Conservation (phyloP, 1,140 invertebrate species). For the Elymnias hypermnestra region DNA sequence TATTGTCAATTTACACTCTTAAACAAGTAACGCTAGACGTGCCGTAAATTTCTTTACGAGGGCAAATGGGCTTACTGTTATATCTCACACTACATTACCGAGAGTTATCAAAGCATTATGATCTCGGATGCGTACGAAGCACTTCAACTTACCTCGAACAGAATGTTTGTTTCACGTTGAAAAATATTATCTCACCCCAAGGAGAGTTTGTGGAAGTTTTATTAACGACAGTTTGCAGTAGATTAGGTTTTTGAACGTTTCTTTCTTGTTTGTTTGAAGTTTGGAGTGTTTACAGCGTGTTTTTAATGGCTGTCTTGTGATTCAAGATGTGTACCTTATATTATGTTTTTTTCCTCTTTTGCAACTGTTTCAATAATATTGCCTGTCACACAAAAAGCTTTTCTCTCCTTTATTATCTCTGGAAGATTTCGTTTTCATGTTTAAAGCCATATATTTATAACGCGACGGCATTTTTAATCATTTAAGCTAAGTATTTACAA, state of each 20-base stretch:
- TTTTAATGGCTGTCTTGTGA: conserved; percentile 9
- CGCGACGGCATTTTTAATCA: too few relatives aligned
- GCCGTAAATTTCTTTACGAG: conserved; percentile 22
- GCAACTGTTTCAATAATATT: too few relatives aligned
- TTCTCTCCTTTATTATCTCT: too few relatives aligned
- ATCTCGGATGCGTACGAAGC: conserved; percentile 17
- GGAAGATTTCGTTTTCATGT: too few relatives aligned
- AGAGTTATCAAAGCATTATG: conserved; percentile 21
- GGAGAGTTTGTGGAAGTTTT: conserved; percentile 50
- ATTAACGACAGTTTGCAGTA: conserved; percentile 56
- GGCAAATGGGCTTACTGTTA: conserved; percentile 20
- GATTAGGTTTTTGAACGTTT: conserved; percentile 40
- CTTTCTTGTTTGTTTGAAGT: conserved; percentile 17
- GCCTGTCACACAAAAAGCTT: too few relatives aligned
- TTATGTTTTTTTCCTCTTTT: neutral
- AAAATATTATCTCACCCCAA: conserved; percentile 54
- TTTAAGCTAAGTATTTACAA: too few relatives aligned
- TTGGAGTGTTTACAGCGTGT: conserved; percentile 13
- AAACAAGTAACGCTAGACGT: conserved; percentile 18
- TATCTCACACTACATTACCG: conserved; percentile 19
- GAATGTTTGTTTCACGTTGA: conserved; percentile 45
- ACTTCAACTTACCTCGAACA: conserved; percentile 15
- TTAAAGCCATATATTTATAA: too few relatives aligned
- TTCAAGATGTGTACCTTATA: conserved; percentile 2
- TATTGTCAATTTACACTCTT: conserved; percentile 7